Conservation (phyloP, 2,113 vertebrate genomes). For the Cryptotis parvus region DNA sequence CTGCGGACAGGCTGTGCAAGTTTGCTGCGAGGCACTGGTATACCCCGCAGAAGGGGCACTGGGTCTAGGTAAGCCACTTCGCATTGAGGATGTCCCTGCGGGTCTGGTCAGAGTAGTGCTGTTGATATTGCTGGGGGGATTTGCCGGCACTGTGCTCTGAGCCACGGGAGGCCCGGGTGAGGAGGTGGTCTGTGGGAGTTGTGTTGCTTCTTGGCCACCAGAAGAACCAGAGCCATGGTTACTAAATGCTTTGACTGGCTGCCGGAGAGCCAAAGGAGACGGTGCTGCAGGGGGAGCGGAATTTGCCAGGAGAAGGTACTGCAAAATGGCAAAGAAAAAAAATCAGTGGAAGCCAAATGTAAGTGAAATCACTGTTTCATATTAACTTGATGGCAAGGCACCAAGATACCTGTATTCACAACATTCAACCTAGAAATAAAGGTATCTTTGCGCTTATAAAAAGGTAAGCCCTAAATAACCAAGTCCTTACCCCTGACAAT, state of each 20-base stretch:
- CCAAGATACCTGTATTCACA: not conserved
- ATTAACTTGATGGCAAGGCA: not conserved
- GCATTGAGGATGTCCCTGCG: constrained; percentile 87
- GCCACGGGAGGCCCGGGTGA: constrained; percentile 85
- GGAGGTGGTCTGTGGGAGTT: constrained; percentile 86
- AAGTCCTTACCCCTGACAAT: constrained; percentile 19
- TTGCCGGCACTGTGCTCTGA: constrained; percentile 84
- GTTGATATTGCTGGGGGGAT: constrained; percentile 87
- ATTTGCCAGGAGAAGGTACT: constrained; percentile 98
- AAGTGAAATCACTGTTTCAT: constrained; percentile 11
- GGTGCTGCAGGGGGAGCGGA: constrained; percentile 94
- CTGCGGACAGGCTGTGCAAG: constrained; percentile 97
- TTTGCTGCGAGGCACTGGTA: constrained; percentile 98
- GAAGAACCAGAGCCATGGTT: constrained; percentile 88
- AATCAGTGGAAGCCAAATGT: constrained; percentile 21
- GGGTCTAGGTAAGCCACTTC: constrained; percentile 95
- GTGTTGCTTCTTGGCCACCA: constrained; percentile 84
- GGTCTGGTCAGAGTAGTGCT: constrained; percentile 93
- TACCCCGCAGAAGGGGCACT: constrained; percentile 92
- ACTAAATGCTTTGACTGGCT: constrained; percentile 95
- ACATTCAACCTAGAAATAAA: constrained; percentile 8
- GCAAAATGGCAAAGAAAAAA: constrained; percentile 76
- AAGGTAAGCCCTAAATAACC: not conserved
- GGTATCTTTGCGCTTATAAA: not conserved
- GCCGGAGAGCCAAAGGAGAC: constrained; percentile 95